Percentiles rank a stretch among this genome's conserved stretches.
These are phyloP conservation scores for Boleophthalmus pectinirostris DNA, from an alignment of 2,113 vertebrate species.

Conservation along the genomic window DNA sequence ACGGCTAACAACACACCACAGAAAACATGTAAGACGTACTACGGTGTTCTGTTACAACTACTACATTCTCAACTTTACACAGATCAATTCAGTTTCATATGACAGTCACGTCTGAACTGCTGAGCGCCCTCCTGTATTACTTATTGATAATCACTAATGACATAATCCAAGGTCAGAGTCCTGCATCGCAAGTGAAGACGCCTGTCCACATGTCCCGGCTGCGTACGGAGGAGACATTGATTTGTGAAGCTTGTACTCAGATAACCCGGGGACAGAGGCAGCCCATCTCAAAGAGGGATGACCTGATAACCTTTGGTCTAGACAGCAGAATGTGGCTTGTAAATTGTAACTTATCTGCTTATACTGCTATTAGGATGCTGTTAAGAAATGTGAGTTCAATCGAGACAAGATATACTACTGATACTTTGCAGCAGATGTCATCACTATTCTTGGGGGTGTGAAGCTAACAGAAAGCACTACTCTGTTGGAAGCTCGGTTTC, in stretches of 20 bases:
- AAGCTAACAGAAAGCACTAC: no score
- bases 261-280: slow-evolving; percentile 15
- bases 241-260: slow-evolving; percentile 17
- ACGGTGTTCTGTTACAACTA: neutral
- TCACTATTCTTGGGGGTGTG: no score
- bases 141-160: slow-evolving; percentile 23
- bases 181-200: slow-evolving; percentile 2
- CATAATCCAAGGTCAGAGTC: slow-evolving; percentile 28
- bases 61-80: neutral
- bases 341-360: neutral
- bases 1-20: neutral
- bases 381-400: neutral
- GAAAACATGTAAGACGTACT: neutral
- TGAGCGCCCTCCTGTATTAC: slow-evolving; percentile 4
- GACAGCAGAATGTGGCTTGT: neutral
- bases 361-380: neutral
- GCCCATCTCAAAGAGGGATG: slow-evolving; percentile 13
- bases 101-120: slow-evolving; percentile 10
- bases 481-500: no score
- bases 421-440: no score
- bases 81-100: slow-evolving; percentile 6
- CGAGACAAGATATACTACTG: neutral
- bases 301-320: slow-evolving; percentile 32
- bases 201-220: slow-evolving; percentile 4
- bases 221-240: slow-evolving; percentile 13